Evolutionary conservation across 2,113 vertebrate species (phyloP), one percentile per base, ranked within the genome.

Genomic region (Anthoscopus minutus): DNA sequence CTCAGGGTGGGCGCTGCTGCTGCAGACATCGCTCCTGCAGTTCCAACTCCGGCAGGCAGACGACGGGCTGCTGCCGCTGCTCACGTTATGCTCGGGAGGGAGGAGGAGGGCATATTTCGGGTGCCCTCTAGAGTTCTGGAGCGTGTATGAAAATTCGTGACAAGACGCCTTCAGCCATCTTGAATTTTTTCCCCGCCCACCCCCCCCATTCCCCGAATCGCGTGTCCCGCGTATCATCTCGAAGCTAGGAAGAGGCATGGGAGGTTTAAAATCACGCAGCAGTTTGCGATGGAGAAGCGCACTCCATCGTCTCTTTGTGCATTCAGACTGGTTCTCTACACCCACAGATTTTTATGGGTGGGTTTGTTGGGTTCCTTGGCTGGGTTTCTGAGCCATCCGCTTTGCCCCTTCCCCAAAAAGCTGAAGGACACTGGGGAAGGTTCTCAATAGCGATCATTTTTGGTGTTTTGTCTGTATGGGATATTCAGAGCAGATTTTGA

Each of bases 51-150:
- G 78, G 94, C 96, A 96, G 80, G 96, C 97, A 97, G 98, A 96
- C 94, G 97, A 97, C 91, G 95, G 97, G 90, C 97, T 97, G 91
- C 96, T 95, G 96, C 95, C 54, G 88, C 97, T 93, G 96, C 97
- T 97, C 95, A 42, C 96, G 24, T 95, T 98, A 94, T 96, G 81
- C 89, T 80, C 90, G 4, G 90, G 89, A 92, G 94, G 92, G 58
- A 12, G 47, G 91, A 64, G 45, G 40, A 89, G 97, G 97, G 98
- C 95, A 98, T 97, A 96, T 98, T 96, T 95, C 88, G 96, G 95
- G 96, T 97, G 98, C 98, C 98, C 98, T 97, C 98, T 98, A 97
- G 98, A 98, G 98, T 97, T 96, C 56, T 71, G 38, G 67, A 96
- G 90, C 23, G 57, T 67, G 53, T 48, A 91, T 93, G 74, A 28